phyloP scores from a whole-genome alignment of 2,113 vertebrate species.

The Eupsittula cactorum region DNA sequence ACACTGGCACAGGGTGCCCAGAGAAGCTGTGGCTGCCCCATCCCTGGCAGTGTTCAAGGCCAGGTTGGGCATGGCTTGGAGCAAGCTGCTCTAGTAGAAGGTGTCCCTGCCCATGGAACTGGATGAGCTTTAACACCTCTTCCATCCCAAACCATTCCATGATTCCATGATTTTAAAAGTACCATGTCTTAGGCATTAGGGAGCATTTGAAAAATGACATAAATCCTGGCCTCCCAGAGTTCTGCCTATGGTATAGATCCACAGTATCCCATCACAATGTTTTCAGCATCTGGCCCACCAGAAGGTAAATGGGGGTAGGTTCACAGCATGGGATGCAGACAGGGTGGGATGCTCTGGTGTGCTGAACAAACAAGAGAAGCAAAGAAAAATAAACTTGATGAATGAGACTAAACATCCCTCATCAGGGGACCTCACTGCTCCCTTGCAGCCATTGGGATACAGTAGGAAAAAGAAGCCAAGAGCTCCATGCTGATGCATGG shows the following conservation, averaged over 20 bases:
- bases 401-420: not conserved
- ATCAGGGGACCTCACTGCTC: not conserved
- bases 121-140: not conserved
- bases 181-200: not conserved
- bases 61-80: not conserved
- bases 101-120: not conserved
- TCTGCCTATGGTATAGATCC: not conserved
- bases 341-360: not conserved
- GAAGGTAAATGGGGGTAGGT: not conserved
- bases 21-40: not conserved
- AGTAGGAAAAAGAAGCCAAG: too few species aligned
- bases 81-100: not conserved
- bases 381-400: not conserved
- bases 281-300: not conserved
- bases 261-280: not conserved
- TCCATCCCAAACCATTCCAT: not conserved
- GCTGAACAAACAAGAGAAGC: not conserved
- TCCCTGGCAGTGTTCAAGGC: not conserved
- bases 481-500: not conserved
- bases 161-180: not conserved
- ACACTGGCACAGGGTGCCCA: not conserved
- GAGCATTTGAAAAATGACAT: not conserved
- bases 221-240: not conserved
- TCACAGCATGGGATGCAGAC: accelerated
- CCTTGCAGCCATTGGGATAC: not conserved